Evolutionary conservation across 2,113 vertebrate species (phyloP), one percentile per base, ranked within the genome.

Genomic region (Odocoileus virginianus): DNA sequence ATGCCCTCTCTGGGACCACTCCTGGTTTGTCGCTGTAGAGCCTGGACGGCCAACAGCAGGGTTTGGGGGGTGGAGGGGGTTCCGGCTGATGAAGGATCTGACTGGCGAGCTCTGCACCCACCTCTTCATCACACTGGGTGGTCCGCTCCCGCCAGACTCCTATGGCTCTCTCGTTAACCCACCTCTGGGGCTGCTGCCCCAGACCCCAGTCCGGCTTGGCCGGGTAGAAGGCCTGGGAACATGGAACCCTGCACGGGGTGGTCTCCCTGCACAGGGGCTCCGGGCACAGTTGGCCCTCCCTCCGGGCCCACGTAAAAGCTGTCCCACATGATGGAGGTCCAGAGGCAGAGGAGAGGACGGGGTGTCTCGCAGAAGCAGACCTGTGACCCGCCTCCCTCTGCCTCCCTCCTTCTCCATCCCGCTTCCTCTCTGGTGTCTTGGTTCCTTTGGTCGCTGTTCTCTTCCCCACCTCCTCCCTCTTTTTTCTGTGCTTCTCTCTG

Each of bases 211-310:
- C 90, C 0, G 0, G 14, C 27, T 30, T 16, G 78, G 60, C 81
- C 94, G 27, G n/a, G 67, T 3, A 7, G 60, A 91, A 25, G 10
- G 8, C 9, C 27, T 21, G 17, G 58, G 60, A 43, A 76, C 52
- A 1, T 5, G 25, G 40, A 19, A 14, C 4, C 13, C 19, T 12
- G 13, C 9, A 8, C 13, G 2, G 1, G 0, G 15, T 30, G 58
- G 30, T 14, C 61, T 52, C 43, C 81, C n/a, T 17, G 5, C 13
- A 15, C 30, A 45, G 23, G 33, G 10, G 4, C 12, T 19, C n/a
- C 30, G 14, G 17, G 54, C n/a, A 7, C 21, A 33, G 50, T 28
- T 16, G 30, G 36, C 19, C 50, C 2, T 43, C n/a, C 64, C 33
- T 81, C 30, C 13, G 16, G 45, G 52, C 43, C 64, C 64, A 17